These are phyloP conservation scores for Hippasteria phrygiana DNA, from an alignment of 53 echinoderm and acorn worm genomes.

Conservation along the genomic window DNA sequence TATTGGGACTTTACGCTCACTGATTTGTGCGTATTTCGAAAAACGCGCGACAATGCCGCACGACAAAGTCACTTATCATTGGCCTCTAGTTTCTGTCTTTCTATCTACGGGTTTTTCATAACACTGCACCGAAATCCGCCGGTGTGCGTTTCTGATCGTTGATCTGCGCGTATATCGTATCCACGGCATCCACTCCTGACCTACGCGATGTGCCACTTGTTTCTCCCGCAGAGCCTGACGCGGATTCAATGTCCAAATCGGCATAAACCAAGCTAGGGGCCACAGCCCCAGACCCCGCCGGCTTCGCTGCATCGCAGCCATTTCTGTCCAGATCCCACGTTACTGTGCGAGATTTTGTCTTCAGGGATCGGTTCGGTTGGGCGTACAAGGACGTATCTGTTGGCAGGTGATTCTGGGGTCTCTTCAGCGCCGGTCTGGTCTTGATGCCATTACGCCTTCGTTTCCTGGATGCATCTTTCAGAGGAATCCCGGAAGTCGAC, in stretches of 20 bases:
- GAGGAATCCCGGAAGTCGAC: background rate
- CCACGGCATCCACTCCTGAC: background rate
- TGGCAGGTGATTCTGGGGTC: background rate
- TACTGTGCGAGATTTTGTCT: background rate
- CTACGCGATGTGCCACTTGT: background rate
- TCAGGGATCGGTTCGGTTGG: background rate
- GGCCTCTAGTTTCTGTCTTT: no score
- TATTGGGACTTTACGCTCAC: no score
- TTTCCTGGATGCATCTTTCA: background rate
- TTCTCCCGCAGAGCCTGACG: background rate
- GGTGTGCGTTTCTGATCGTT: background rate
- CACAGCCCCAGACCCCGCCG: background rate
- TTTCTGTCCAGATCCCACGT: conserved; percentile 26
- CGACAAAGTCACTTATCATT: no score
- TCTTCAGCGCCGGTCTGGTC: background rate
- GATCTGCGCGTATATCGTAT: conserved; percentile 19
- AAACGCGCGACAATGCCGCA: no score
- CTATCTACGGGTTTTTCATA: no score
- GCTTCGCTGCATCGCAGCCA: conserved; percentile 1
- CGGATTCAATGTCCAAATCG: conserved; percentile 7
- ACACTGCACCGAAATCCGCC: background rate
- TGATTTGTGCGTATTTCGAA: no score
- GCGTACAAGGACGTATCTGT: background rate
- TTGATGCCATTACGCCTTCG: background rate
- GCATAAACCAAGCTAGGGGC: conserved; percentile 1